Percentiles rank a stretch among this genome's conserved stretches.
Conservation (phyloP, 1,140 invertebrate genomes). For the Globodera ellingtonae region DNA sequence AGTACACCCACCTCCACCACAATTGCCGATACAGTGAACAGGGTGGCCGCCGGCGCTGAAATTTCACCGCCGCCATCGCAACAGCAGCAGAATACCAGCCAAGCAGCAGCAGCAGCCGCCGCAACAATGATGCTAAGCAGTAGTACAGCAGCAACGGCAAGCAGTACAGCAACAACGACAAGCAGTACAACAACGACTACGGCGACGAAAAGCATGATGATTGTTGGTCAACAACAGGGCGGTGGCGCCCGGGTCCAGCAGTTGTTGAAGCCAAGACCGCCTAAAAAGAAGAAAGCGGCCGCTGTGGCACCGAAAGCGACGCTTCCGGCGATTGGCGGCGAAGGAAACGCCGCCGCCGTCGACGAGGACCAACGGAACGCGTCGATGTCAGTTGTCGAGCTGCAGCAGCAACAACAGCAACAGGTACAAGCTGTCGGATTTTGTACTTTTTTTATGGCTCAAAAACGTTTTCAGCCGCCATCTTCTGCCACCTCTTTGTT, state of each 20-base stretch:
- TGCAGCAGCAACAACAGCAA: background rate
- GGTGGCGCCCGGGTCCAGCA: background rate
- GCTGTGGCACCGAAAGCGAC: background rate
- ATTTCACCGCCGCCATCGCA: conserved; percentile 7
- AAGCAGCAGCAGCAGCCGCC: no score
- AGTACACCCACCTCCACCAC: background rate
- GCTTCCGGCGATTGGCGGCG: background rate
- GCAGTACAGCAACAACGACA: conserved; percentile 9
- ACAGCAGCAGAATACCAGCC: background rate
- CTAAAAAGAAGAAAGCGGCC: background rate
- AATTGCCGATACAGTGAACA: conserved; percentile 23
- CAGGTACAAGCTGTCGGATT: background rate
- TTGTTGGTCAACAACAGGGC: background rate
- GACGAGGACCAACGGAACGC: background rate
- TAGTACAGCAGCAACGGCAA: background rate
- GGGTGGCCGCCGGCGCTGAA: conserved; percentile 13
- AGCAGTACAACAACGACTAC: background rate
- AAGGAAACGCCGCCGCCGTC: no score
- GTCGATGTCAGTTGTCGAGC: background rate
- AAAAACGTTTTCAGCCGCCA: background rate
- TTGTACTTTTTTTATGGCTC: no score
- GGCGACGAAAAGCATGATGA: background rate
- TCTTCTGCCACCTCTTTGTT: conserved; percentile 8
- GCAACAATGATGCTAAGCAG: background rate
- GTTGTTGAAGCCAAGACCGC: background rate